phyloP scores from a whole-genome alignment of 2,888 invertebrate species.

The Polyommatus iphigenia region DNA sequence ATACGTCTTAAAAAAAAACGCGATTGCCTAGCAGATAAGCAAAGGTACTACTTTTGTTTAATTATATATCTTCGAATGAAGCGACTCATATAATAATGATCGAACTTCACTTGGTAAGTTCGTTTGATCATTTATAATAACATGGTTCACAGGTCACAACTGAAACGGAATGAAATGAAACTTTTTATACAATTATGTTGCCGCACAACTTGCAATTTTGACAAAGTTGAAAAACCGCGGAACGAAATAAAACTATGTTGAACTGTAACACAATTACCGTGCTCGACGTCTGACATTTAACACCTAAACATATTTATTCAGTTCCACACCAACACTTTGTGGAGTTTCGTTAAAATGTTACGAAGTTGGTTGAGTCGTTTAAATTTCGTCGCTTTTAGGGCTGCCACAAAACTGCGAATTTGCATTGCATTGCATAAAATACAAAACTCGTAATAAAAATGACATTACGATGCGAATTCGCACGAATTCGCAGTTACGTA shows the following conservation, averaged over 20 bases:
- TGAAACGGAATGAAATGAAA: no score
- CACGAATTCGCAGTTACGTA: no score
- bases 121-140: no score
- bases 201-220: neutral
- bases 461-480: no score
- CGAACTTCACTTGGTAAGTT: no score
- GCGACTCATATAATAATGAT: no score
- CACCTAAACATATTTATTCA: conserved; percentile 11
- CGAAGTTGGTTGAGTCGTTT: neutral
- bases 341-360: neutral
- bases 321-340: neutral
- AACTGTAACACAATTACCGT: conserved; percentile 17
- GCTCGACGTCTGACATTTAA: conserved; percentile 9
- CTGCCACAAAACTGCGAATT: neutral
- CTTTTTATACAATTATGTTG: conserved; percentile 5
- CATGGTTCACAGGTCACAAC: neutral
- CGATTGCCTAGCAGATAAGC: no score
- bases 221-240: conserved; percentile 7
- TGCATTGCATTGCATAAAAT: no score
- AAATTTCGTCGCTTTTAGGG: neutral
- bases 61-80: no score
- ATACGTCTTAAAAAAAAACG: no score
- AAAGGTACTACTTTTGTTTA: no score
- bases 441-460: no score
- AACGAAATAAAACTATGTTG: conserved; percentile 16